phyloP scores from a whole-genome alignment of 2,113 vertebrate species.

The Cavia aperea region DNA sequence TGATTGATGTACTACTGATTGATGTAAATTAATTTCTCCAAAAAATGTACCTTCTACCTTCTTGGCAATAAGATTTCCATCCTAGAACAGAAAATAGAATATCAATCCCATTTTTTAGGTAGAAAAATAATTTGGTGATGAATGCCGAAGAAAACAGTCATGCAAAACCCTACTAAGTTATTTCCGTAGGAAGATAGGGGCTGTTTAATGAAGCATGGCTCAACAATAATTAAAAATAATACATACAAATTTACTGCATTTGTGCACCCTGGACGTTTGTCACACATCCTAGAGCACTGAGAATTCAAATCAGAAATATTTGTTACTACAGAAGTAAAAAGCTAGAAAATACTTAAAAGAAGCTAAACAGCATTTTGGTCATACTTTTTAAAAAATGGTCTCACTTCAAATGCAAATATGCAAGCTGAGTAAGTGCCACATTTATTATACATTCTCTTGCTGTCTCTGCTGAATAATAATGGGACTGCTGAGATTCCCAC shows the following conservation, averaged over 20 bases:
- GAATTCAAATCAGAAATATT: conserved; percentile 42
- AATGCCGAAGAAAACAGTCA: conserved; percentile 32
- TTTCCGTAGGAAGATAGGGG: conserved; percentile 41
- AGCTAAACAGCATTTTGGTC: conserved; percentile 36
- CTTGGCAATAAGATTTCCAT: neutral
- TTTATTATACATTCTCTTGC: neutral
- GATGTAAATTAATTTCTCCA: conserved; percentile 32
- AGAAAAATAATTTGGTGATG: conserved; percentile 13
- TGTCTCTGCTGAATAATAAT: conserved; percentile 27
- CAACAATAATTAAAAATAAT: conserved; percentile 52
- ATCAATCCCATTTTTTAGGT: neutral
- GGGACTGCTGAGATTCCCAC: neutral
- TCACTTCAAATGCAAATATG: conserved; percentile 25
- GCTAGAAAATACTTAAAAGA: conserved; percentile 30
- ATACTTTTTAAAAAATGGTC: conserved; percentile 22
- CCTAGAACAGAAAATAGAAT: neutral
- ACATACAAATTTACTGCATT: conserved; percentile 22
- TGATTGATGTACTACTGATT: neutral
- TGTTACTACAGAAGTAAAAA: conserved; percentile 1
- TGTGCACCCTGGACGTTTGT: conserved; percentile 13
- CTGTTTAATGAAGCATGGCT: conserved; percentile 41
- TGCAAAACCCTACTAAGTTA: conserved; percentile 30
- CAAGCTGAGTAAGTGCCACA: neutral
- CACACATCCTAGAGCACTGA: neutral
- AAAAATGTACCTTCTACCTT: neutral